phyloP scores from a whole-genome alignment of 1,140 invertebrate genomes.

The Gonatopus flavifemur region DNA sequence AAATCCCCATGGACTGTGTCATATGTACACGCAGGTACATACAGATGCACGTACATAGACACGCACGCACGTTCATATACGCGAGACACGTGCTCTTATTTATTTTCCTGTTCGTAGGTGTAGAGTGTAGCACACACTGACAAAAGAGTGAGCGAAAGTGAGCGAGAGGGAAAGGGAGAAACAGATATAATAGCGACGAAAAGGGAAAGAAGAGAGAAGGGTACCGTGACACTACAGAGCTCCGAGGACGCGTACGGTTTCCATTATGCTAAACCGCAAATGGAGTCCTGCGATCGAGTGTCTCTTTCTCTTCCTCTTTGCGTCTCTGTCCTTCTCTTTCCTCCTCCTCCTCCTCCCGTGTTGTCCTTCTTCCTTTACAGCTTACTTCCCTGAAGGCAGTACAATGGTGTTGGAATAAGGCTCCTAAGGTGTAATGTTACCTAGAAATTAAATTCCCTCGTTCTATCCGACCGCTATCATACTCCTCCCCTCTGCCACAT shows the following conservation, averaged over 20 bases:
- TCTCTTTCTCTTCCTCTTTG: constrained; percentile 40
- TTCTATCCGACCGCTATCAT: constrained; percentile 16
- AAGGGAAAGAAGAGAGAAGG: constrained; percentile 18
- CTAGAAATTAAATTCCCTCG: constrained; percentile 54
- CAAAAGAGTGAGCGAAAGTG: not conserved
- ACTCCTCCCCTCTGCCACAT: constrained; percentile 8
- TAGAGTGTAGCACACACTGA: too few species aligned
- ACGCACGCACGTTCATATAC: too few species aligned
- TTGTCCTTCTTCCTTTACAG: not conserved
- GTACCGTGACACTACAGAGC: constrained; percentile 15
- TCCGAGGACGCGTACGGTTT: constrained; percentile 53
- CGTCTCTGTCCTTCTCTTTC: not conserved
- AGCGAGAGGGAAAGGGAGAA: constrained; percentile 14
- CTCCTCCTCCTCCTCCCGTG: constrained; percentile 29
- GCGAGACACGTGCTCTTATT: too few species aligned
- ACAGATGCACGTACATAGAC: too few species aligned
- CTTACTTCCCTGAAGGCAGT: constrained; percentile 24
- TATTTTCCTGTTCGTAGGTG: too few species aligned
- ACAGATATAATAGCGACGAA: constrained; percentile 15
- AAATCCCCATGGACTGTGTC: too few species aligned
- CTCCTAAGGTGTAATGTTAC: constrained; percentile 57
- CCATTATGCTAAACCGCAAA: constrained; percentile 61
- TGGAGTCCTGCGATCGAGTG: constrained; percentile 60
- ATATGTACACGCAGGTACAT: too few species aligned
- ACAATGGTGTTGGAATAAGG: constrained; percentile 47